A percentile compares a stretch with the other conserved stretches of the same genome.
Conservation (phyloP, 92 coral and sea anemone species). For the Palythoa grandis region DNA sequence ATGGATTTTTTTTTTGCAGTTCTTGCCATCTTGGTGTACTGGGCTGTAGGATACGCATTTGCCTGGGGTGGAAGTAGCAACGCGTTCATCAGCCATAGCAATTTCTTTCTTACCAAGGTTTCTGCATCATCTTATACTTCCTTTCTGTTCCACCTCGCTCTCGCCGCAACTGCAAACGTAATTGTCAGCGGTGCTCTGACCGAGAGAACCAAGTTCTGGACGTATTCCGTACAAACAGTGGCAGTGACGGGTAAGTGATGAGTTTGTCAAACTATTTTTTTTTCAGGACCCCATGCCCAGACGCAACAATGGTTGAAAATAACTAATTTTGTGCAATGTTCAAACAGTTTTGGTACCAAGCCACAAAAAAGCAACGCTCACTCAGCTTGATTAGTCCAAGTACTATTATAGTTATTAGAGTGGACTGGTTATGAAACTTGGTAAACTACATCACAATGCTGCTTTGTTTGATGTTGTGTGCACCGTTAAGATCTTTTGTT, state of each 20-base stretch:
- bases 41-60: constrained; percentile 57
- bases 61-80: constrained; percentile 64
- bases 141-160: constrained; percentile 51
- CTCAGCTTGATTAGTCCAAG: too few species aligned
- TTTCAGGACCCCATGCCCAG: too few species aligned
- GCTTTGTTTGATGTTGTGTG: too few species aligned
- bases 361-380: too few species aligned
- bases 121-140: constrained; percentile 45
- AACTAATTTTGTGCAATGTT: too few species aligned
- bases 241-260: constrained; percentile 48
- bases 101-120: constrained; percentile 42
- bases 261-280: background rate
- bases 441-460: too few species aligned
- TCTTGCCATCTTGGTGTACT: constrained; percentile 42
- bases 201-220: constrained; percentile 53
- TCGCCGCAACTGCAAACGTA: constrained; percentile 45
- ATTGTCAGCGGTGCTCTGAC: constrained; percentile 63
- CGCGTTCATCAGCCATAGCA: constrained; percentile 48
- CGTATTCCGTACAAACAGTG: constrained; percentile 41
- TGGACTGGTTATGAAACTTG: too few species aligned
- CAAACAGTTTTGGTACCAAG: too few species aligned
- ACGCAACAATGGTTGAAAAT: too few species aligned
- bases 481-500: too few species aligned
- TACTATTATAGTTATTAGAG: too few species aligned
- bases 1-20: constrained; percentile 8